Conservation (phyloP, 1,140 invertebrate species). For the Sminthurinus signatus region DNA sequence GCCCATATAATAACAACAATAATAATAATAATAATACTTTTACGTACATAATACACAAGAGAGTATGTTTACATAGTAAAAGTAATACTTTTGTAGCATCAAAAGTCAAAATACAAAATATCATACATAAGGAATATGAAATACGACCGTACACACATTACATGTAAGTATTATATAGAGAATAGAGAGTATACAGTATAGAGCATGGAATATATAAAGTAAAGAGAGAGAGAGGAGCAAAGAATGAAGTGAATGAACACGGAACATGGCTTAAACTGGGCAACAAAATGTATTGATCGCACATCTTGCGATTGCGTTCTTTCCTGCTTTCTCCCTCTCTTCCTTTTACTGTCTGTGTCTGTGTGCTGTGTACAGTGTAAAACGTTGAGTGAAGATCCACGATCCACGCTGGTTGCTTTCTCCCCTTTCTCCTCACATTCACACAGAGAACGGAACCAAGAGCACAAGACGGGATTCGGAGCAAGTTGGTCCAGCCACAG, state of each 20-base stretch:
- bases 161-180: no score
- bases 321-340: neutral
- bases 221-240: neutral
- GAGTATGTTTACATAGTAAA: no score
- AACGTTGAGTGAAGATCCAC: no score
- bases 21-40: no score
- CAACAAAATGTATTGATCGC: conserved; percentile 10
- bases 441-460: neutral
- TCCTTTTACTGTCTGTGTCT: neutral
- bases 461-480: neutral
- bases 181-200: no score
- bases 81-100: no score
- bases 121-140: no score
- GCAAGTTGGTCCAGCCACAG: conserved; percentile 8
- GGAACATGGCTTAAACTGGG: no score
- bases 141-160: no score
- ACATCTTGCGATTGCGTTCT: conserved; percentile 17
- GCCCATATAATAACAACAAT: no score
- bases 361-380: neutral
- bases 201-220: neutral
- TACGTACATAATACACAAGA: no score
- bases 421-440: neutral
- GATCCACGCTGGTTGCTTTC: neutral
- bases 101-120: no score
- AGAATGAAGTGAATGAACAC: conserved; percentile 9